These are phyloP conservation scores for Holotrichia oblita DNA, from an alignment of 1,140 invertebrate genomes.

Conservation along the genomic window DNA sequence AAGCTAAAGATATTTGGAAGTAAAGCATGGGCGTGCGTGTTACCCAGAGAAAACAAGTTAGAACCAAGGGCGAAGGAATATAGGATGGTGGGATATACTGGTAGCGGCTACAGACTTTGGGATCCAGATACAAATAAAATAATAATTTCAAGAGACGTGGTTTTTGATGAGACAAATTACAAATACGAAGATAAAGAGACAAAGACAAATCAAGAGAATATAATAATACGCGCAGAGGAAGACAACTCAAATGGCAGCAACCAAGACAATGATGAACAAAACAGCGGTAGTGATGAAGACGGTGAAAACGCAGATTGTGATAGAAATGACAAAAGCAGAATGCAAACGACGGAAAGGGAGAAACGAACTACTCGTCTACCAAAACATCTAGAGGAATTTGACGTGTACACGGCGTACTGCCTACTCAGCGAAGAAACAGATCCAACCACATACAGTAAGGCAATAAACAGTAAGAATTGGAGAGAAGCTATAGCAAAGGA, in stretches of 20 bases:
- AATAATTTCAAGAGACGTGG: slow-evolving; percentile 48
- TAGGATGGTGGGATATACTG: slow-evolving; percentile 49
- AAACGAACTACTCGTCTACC: not conserved
- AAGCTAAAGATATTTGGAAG: slow-evolving; percentile 42
- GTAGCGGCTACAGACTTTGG: slow-evolving; percentile 53
- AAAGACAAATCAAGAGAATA: not conserved
- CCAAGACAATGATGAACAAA: not conserved
- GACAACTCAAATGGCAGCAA: too few species aligned
- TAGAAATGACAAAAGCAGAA: too few species aligned
- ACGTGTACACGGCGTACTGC: slow-evolving; percentile 19
- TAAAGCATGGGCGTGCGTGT: slow-evolving; percentile 20
- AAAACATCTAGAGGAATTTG: not conserved
- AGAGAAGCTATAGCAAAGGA: slow-evolving; percentile 34
- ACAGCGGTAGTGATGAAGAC: not conserved
- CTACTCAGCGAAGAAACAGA: not conserved
- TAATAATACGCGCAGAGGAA: too few species aligned
- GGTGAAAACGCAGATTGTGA: too few species aligned
- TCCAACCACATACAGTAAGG: slow-evolving; percentile 22
- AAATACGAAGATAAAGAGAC: not conserved
- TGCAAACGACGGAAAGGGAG: not conserved
- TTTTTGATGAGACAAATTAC: slow-evolving; percentile 45
- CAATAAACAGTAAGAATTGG: slow-evolving; percentile 20
- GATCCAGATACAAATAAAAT: slow-evolving; percentile 46
- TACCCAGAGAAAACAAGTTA: slow-evolving; percentile 44
- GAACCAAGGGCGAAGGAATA: slow-evolving; percentile 24